Evolutionary conservation across 2,113 vertebrate species (phyloP).

Genomic region (Boleophthalmus pectinirostris): DNA sequence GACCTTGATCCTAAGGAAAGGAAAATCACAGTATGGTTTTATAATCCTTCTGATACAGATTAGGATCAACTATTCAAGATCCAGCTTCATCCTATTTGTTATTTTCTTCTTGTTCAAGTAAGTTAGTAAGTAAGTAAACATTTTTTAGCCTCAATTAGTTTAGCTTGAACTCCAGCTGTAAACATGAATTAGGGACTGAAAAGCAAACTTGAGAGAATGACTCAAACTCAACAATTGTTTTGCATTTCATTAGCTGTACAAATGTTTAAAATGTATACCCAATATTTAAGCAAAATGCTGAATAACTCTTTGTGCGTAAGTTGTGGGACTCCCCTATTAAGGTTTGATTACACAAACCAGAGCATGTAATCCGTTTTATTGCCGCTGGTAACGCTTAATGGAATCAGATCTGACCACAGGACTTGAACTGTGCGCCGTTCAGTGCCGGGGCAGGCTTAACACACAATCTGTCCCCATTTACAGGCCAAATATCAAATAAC

Average conservation of each 20-base stretch:
- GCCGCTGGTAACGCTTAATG: neutral
- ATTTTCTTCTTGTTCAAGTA: no score
- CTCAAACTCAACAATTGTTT: neutral
- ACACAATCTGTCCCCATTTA: constrained; percentile 2
- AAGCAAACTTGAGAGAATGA: no score
- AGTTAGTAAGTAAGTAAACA: no score
- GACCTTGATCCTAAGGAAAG: no score
- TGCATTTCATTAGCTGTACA: neutral
- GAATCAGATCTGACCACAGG: neutral
- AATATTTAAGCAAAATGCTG: neutral
- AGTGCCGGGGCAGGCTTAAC: neutral
- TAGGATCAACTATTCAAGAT: no score
- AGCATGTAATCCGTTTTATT: neutral
- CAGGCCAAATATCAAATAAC: neutral
- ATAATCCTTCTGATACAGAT: no score
- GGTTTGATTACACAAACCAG: neutral
- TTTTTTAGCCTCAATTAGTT: no score
- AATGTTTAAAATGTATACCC: neutral
- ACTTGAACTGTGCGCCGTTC: neutral
- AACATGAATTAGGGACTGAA: no score
- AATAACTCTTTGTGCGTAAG: neutral
- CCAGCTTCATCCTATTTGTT: no score
- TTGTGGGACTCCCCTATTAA: neutral
- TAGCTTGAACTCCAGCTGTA: no score
- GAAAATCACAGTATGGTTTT: no score